Evolutionary conservation across 2,797 vertebrate genomes (phyloP).

Genomic region (Phylloscopus collybita): DNA sequence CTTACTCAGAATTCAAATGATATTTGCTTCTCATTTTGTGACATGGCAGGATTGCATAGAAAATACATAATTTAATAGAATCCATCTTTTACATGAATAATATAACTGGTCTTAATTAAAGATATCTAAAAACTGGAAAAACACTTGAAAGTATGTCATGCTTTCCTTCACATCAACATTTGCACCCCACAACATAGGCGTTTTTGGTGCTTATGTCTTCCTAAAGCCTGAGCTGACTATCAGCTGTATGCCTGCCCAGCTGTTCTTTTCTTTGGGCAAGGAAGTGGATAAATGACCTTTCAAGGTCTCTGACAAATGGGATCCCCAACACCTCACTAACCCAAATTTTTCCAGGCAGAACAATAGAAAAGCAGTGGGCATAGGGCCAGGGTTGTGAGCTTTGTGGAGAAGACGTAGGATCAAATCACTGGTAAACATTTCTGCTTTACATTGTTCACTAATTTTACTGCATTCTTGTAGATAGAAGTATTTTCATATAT

Average conservation of each 20-base stretch:
- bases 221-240: neutral
- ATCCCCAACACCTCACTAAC: neutral
- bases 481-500: neutral
- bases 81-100: neutral
- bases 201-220: neutral
- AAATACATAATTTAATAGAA: neutral
- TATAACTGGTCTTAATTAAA: neutral
- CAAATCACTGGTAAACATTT: neutral
- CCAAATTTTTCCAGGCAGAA: neutral
- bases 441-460: neutral
- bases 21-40: neutral
- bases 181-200: neutral
- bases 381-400: neutral
- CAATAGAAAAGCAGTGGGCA: neutral
- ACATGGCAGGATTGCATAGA: neutral
- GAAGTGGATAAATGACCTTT: neutral
- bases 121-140: neutral
- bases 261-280: neutral
- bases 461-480: neutral
- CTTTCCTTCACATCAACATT: neutral
- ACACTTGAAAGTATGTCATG: neutral
- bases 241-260: neutral
- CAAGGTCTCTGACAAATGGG: conserved; percentile 16
- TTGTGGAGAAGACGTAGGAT: neutral
- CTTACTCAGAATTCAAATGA: neutral